phyloP scores from a whole-genome alignment of 2,888 invertebrate genomes.

The Diabrotica balteata region DNA sequence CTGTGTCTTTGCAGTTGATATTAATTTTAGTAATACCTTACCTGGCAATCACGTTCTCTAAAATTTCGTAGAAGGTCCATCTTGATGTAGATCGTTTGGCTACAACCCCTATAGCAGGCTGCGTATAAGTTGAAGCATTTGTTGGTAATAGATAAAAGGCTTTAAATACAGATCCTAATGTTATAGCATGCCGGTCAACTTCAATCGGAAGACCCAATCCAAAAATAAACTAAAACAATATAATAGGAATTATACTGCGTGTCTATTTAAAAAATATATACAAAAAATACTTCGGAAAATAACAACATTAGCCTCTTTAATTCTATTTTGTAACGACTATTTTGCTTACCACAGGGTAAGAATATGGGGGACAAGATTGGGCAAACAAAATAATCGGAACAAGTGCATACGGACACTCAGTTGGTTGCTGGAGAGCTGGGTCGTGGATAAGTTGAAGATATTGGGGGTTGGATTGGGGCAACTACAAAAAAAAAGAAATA shows the following conservation, averaged over 20 bases:
- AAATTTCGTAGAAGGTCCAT: constrained; percentile 72
- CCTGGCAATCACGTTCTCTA: constrained; percentile 68
- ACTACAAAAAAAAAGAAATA: no score
- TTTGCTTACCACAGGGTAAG: no score
- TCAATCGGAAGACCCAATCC: constrained; percentile 64
- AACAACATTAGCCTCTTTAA: no score
- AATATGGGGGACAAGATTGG: no score
- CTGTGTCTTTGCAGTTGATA: no score
- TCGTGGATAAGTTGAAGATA: no score
- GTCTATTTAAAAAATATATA: not conserved
- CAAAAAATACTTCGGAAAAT: no score
- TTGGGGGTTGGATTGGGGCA: no score
- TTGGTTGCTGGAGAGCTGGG: no score
- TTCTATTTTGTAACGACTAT: no score
- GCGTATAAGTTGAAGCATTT: constrained; percentile 46
- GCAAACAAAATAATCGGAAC: no score
- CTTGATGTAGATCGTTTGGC: constrained; percentile 51
- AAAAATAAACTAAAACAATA: constrained; percentile 58
- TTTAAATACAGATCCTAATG: constrained; percentile 62
- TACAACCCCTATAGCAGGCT: constrained; percentile 9
- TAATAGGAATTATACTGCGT: not conserved
- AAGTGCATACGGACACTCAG: no score
- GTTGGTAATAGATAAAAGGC: constrained; percentile 55
- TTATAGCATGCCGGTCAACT: constrained; percentile 58
- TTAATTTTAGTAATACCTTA: constrained; percentile 45